Evolutionary conservation across 1,140 invertebrate genomes (phyloP).

Genomic region (Tigriopus japonicus): DNA sequence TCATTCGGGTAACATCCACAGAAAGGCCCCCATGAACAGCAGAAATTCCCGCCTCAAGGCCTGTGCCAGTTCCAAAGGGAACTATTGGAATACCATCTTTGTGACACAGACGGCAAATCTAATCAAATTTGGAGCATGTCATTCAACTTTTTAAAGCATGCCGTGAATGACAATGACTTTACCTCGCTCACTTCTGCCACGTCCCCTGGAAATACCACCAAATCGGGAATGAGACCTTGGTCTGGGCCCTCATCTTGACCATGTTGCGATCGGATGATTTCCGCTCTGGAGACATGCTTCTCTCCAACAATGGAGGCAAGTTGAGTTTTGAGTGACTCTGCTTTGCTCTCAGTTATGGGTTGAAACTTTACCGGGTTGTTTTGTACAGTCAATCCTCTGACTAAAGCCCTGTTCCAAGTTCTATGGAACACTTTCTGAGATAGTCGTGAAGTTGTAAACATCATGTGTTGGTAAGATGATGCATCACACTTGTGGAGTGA

Average conservation of each 20-base stretch:
- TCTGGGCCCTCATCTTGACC: slow-evolving; percentile 34
- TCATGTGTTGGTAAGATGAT: no score
- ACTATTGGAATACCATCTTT: slow-evolving; percentile 30
- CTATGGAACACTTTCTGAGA: no score
- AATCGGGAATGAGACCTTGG: slow-evolving; percentile 27
- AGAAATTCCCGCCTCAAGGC: slow-evolving; percentile 30
- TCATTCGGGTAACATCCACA: slow-evolving; percentile 31
- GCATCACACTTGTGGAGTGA: no score
- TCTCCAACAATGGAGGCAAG: slow-evolving; percentile 20
- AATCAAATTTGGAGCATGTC: not conserved
- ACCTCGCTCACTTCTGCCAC: slow-evolving; percentile 25
- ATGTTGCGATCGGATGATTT: slow-evolving; percentile 31
- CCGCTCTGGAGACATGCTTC: slow-evolving; percentile 26
- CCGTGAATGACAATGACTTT: no score
- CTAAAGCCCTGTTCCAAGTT: no score
- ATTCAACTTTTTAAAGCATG: no score
- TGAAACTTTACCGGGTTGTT: no score
- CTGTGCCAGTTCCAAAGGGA: slow-evolving; percentile 36
- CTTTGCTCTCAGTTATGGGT: no score
- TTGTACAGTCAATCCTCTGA: no score
- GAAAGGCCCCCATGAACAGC: slow-evolving; percentile 30
- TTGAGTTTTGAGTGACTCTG: not conserved
- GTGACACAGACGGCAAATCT: slow-evolving; percentile 25
- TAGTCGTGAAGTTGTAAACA: no score
- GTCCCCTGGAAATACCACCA: slow-evolving; percentile 32